Evolutionary conservation across 2,113 vertebrate species (phyloP).

Genomic region (Apeltes quadracus): DNA sequence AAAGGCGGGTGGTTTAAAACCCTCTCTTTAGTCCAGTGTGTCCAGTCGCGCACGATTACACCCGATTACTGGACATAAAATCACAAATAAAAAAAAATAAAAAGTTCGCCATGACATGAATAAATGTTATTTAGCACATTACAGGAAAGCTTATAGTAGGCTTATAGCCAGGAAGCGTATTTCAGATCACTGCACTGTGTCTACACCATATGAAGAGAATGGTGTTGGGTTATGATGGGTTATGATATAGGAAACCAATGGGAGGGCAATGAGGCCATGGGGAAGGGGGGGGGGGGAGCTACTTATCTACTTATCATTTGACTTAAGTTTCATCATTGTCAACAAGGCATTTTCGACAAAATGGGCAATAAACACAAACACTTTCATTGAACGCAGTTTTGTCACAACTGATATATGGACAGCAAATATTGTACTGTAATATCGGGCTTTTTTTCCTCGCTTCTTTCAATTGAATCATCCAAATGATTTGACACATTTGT

Average conservation of each 20-base stretch:
- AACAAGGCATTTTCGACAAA: neutral
- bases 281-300: neutral
- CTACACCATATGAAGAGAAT: constrained; percentile 4
- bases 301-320: constrained; percentile 1
- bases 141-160: constrained; percentile 4
- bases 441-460: neutral
- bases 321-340: neutral
- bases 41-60: constrained; percentile 56
- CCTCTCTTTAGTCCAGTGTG: constrained; percentile 65
- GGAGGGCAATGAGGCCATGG: neutral
- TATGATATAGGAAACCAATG: neutral
- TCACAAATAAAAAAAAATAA: constrained; percentile 37
- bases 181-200: constrained; percentile 14
- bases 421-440: neutral
- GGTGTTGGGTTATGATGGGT: neutral
- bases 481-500: neutral
- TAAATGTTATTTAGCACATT: constrained; percentile 22
- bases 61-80: constrained; percentile 71
- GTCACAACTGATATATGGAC: neutral
- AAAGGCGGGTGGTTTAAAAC: constrained; percentile 67
- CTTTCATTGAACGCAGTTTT: neutral
- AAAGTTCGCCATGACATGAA: constrained; percentile 45
- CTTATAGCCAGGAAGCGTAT: constrained; percentile 28
- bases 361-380: neutral
- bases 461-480: neutral